Percentiles rank a stretch among this genome's conserved stretches.
phyloP scores from a whole-genome alignment of 2,888 invertebrate genomes.

The Apamea epomidion region DNA sequence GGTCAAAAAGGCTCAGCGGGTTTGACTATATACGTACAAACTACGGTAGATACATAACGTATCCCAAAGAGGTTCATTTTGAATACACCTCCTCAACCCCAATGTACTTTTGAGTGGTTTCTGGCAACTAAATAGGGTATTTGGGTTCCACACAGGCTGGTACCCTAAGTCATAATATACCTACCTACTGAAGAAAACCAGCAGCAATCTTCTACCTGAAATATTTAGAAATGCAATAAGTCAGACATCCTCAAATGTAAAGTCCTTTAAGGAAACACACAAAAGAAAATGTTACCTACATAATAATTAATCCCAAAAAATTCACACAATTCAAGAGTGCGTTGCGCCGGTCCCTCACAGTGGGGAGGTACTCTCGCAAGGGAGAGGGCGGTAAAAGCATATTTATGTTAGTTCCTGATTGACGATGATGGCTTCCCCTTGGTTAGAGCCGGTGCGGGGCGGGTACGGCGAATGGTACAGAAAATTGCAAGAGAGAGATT shows the following conservation, averaged over 20 bases:
- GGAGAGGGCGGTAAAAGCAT: conserved; percentile 82
- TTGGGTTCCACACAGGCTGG: not conserved
- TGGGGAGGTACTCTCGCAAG: conserved; percentile 37
- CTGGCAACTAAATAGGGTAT: not conserved
- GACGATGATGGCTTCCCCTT: conserved; percentile 84
- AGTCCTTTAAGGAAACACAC: not conserved
- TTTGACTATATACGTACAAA: not conserved
- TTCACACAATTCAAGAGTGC: conserved; percentile 49
- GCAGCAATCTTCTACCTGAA: not conserved
- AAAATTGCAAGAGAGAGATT: not conserved
- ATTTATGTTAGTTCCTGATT: conserved; percentile 89
- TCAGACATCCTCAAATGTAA: not conserved
- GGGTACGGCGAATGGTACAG: conserved; percentile 65
- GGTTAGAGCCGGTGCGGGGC: conserved; percentile 72
- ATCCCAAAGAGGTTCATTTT: too few species aligned
- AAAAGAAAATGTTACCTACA: conserved; percentile 28
- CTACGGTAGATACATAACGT: too few species aligned
- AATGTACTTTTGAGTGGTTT: not conserved
- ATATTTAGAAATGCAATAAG: not conserved
- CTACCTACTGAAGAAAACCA: not conserved
- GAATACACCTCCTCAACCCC: not conserved
- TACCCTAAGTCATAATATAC: not conserved
- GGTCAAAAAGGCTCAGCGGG: not conserved
- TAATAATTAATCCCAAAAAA: conserved; percentile 54
- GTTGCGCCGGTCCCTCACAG: conserved; percentile 48